Percentiles rank a stretch among this genome's conserved stretches.
phyloP scores from a whole-genome alignment of 2,113 vertebrate genomes.

The Onychostruthus taczanowskii region DNA sequence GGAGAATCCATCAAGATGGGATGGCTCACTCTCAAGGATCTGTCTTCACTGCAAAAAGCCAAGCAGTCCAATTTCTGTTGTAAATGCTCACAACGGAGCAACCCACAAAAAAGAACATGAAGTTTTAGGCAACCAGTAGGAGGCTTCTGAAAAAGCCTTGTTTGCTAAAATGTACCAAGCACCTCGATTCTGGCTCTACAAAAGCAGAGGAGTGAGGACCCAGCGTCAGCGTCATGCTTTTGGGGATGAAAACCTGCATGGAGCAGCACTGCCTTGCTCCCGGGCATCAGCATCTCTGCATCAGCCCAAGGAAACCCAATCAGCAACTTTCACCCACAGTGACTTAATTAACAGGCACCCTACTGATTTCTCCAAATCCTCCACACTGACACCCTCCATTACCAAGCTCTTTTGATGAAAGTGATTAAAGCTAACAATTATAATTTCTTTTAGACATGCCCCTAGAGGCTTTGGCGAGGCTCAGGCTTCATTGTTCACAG shows the following conservation, averaged over 20 bases:
- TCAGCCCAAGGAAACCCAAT: neutral
- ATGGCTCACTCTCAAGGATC: neutral
- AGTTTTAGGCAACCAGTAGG: neutral
- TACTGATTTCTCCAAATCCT: neutral
- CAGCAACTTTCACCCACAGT: neutral
- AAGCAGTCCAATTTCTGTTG: rapidly evolving
- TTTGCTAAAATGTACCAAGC: neutral
- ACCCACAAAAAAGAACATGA: neutral
- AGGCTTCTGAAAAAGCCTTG: neutral
- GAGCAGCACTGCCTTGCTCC: neutral
- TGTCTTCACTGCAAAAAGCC: neutral
- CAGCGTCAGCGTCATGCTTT: rapidly evolving
- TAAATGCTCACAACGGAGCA: neutral
- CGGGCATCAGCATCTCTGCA: neutral
- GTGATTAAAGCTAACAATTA: slow-evolving; percentile 52
- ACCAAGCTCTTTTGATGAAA: slow-evolving; percentile 4
- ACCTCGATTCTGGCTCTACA: neutral
- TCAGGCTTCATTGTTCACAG: slow-evolving; percentile 18
- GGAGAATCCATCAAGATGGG: neutral
- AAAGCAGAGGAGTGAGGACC: neutral
- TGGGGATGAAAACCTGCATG: neutral
- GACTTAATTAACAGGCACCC: slow-evolving; percentile 33
- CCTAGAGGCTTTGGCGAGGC: neutral
- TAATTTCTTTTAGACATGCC: slow-evolving; percentile 15
- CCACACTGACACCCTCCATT: neutral